Conservation (phyloP, 2,888 invertebrate species). For the Suillia variegata region DNA sequence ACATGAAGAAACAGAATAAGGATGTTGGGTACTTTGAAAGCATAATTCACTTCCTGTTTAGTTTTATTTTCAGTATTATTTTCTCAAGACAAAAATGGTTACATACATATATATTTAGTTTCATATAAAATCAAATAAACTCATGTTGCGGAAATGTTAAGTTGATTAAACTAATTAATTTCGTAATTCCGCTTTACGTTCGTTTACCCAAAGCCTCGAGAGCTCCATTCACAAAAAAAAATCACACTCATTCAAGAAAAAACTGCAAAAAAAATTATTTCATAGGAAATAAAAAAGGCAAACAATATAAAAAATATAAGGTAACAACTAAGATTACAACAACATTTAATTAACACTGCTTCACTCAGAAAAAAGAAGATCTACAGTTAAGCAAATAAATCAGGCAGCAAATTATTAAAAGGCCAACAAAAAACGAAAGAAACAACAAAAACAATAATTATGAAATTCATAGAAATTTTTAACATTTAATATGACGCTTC, state of each 20-base stretch:
- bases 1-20: too few species aligned
- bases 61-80: too few species aligned
- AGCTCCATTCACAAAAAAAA: conserved; percentile 1
- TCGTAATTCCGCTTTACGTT: neutral
- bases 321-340: neutral
- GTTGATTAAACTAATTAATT: conserved; percentile 4
- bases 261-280: neutral
- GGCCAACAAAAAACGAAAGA: neutral
- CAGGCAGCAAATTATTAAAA: neutral
- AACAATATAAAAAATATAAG: neutral
- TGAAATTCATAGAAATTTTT: conserved; percentile 5
- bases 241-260: neutral
- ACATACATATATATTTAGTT: too few species aligned
- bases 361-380: neutral
- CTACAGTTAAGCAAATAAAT: neutral
- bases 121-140: too few species aligned
- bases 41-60: too few species aligned
- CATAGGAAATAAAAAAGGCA: neutral
- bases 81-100: too few species aligned
- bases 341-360: neutral
- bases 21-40: too few species aligned
- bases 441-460: neutral
- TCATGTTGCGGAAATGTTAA: neutral
- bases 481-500: neutral
- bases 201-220: neutral